phyloP scores from a whole-genome alignment of 2,888 invertebrate genomes.

The Caprella mutica region DNA sequence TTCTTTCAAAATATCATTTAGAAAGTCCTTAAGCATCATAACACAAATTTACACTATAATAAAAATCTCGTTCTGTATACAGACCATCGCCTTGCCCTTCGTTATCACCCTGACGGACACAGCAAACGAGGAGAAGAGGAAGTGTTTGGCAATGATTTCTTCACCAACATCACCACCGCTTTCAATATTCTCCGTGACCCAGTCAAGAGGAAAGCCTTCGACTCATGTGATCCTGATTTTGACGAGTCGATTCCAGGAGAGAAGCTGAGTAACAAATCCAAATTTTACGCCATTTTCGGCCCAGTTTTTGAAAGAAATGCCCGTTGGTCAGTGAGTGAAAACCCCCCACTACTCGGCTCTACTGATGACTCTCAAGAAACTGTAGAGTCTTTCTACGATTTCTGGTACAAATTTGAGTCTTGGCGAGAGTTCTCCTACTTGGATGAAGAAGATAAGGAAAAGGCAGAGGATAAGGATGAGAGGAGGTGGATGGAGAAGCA shows the following conservation, averaged over 20 bases:
- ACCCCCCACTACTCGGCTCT: constrained; percentile 71
- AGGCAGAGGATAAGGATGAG: constrained; percentile 89
- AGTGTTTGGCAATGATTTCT: constrained; percentile 86
- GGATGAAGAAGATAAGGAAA: constrained; percentile 97
- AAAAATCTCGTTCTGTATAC: too few species aligned
- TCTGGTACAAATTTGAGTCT: constrained; percentile 97
- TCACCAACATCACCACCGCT: constrained; percentile 95
- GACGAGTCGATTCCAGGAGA: constrained; percentile 73
- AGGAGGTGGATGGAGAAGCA: constrained; percentile 96
- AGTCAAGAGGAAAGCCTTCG: constrained; percentile 73
- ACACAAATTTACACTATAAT: too few species aligned
- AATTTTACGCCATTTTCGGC: constrained; percentile 54
- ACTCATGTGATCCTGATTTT: constrained; percentile 91
- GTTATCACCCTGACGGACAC: constrained; percentile 97
- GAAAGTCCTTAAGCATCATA: too few species aligned
- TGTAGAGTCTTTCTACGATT: constrained; percentile 64
- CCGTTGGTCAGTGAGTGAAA: constrained; percentile 79
- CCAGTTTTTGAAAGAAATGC: constrained; percentile 60
- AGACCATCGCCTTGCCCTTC: constrained; percentile 70
- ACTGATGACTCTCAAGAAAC: constrained; percentile 54
- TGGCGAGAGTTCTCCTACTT: constrained; percentile 98
- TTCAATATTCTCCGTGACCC: constrained; percentile 80
- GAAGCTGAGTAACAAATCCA: constrained; percentile 57
- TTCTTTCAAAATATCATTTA: too few species aligned
- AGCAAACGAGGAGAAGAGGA: constrained; percentile 80